Percentiles rank a stretch among this genome's conserved stretches.
phyloP scores from a whole-genome alignment of 2,888 invertebrate species.

The Tachina fera region DNA sequence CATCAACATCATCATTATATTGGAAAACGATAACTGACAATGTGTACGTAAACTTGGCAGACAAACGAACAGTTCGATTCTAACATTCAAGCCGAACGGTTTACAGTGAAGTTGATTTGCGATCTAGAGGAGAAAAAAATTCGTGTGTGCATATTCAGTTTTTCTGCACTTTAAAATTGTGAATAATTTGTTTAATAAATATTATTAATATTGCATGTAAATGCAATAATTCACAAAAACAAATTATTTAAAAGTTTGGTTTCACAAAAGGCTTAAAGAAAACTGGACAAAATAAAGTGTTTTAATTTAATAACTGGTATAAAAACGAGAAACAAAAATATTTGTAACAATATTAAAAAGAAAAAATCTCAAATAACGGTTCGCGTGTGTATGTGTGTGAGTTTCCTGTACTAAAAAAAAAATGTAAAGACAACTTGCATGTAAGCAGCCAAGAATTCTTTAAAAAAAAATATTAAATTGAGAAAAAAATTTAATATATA shows the following conservation, averaged over 20 bases:
- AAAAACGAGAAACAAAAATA: neutral
- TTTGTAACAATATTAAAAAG: neutral
- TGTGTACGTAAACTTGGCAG: conserved; percentile 66
- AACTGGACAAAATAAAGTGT: neutral
- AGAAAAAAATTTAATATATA: conserved; percentile 15
- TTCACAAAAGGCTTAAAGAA: neutral
- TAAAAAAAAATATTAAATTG: neutral
- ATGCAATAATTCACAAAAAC: neutral
- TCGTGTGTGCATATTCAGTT: conserved; percentile 49
- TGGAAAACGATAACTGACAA: conserved; percentile 68
- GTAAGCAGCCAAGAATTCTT: neutral
- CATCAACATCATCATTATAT: conserved; percentile 36
- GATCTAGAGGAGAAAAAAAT: conserved; percentile 36
- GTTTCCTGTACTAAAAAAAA: conserved; percentile 4
- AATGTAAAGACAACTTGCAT: neutral
- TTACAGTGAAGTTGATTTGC: conserved; percentile 70
- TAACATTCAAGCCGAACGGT: conserved; percentile 83
- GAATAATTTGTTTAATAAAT: conserved; percentile 29
- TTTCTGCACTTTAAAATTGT: conserved; percentile 16
- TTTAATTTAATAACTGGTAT: neutral
- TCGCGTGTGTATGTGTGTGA: neutral
- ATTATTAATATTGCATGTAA: conserved; percentile 20
- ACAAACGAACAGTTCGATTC: conserved; percentile 80
- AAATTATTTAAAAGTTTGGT: conserved; percentile 2
- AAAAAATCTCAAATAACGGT: neutral